Percentiles rank a stretch among this genome's conserved stretches.
phyloP scores from a whole-genome alignment of 2,797 vertebrate genomes.

The Ispidina lecontei region DNA sequence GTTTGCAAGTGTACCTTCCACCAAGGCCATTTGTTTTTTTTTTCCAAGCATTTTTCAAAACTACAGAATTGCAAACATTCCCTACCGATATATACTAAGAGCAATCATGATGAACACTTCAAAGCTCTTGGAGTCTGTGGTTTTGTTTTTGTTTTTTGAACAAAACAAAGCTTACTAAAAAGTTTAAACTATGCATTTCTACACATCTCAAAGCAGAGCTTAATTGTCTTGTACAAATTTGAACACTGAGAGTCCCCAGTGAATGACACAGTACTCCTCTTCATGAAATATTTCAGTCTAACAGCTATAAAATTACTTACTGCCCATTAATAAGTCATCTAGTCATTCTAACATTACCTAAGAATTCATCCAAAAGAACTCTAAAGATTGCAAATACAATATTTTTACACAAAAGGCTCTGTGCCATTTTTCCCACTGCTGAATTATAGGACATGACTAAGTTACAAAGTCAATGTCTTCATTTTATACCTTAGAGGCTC shows the following conservation, averaged over 20 bases:
- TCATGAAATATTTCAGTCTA: not conserved
- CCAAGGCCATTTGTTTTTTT: not conserved
- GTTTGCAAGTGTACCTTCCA: not conserved
- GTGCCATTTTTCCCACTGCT: conserved; percentile 5
- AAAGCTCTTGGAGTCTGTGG: not conserved
- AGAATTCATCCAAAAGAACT: not conserved
- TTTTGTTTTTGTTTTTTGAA: not conserved
- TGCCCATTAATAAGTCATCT: conserved; percentile 13
- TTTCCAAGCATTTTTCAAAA: not conserved
- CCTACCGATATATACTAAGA: not conserved
- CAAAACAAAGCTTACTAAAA: not conserved
- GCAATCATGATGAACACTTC: not conserved
- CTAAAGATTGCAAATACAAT: conserved; percentile 28
- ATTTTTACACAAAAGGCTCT: conserved; percentile 40
- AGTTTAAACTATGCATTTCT: not conserved
- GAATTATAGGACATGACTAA: not conserved
- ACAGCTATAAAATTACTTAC: not conserved
- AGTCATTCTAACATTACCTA: not conserved
- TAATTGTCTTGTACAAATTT: not conserved
- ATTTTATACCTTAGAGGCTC: not conserved
- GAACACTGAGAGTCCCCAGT: not conserved
- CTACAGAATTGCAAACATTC: not conserved
- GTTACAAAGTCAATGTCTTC: not conserved
- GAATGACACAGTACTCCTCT: not conserved
- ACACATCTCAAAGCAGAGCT: not conserved